Percentiles rank a stretch among this genome's conserved stretches.
Evolutionary conservation across 2,888 invertebrate genomes (phyloP).

Genomic region (Byasa hedistus): DNA sequence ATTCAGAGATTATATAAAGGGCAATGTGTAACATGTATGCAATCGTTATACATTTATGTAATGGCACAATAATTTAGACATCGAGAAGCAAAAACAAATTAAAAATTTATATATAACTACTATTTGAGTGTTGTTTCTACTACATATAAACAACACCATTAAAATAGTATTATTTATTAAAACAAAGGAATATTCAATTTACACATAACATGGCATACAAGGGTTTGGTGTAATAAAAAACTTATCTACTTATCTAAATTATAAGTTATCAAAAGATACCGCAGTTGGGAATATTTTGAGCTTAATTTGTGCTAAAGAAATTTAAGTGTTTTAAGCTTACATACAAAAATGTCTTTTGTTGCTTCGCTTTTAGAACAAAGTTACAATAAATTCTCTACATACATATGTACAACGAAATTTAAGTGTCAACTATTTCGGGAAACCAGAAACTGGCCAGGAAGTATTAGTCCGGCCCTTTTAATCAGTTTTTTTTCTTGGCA

Average conservation of each 20-base stretch:
- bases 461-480: slow-evolving; percentile 16
- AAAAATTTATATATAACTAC: slow-evolving; percentile 38
- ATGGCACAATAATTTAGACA: slow-evolving; percentile 65
- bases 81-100: slow-evolving; percentile 40
- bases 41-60: slow-evolving; percentile 44
- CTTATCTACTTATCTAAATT: slow-evolving; percentile 40
- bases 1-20: slow-evolving; percentile 2
- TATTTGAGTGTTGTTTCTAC: slow-evolving; percentile 37
- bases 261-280: slow-evolving; percentile 35
- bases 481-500: slow-evolving; percentile 14
- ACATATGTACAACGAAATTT: slow-evolving; percentile 22
- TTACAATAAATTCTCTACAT: slow-evolving; percentile 22
- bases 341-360: slow-evolving; percentile 49
- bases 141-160: slow-evolving; percentile 41
- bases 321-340: slow-evolving; percentile 33
- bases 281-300: slow-evolving; percentile 46
- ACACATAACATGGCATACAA: slow-evolving; percentile 72
- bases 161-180: slow-evolving; percentile 26
- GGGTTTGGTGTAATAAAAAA: slow-evolving; percentile 57
- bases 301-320: slow-evolving; percentile 50
- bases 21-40: slow-evolving; percentile 32
- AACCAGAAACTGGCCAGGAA: slow-evolving; percentile 23
- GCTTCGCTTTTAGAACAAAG: slow-evolving; percentile 44
- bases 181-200: slow-evolving; percentile 45
- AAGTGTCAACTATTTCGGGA: slow-evolving; percentile 5